Base-by-base conservation (phyloP, 2,888 invertebrate species). In the Bimastos eiseni region DNA sequence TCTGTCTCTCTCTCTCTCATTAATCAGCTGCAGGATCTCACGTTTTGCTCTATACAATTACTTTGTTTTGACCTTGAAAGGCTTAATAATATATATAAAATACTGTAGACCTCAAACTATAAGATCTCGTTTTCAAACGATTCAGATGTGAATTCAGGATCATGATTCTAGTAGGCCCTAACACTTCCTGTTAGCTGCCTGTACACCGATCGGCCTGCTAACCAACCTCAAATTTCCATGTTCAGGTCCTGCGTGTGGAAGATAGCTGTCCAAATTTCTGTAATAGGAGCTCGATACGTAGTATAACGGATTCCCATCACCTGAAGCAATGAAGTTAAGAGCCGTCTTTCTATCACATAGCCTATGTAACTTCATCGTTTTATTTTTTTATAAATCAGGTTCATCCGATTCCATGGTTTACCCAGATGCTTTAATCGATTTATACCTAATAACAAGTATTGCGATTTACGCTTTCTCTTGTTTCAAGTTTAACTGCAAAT, bases 271-370 rank as follows among this genome's bases (percentile, higher is more conserved):
- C 21, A 86, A 24, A 86, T 86, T 86, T 86, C 86, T 34, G 37
- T 86, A 86, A 86, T 36, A 37, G 36, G 86, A 86, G 36, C 86
- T 37, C 86, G 86, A 86, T 36, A 86, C 37, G 86, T 86, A 86
- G 86, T 86, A 86, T 4, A 86, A 15, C 8, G 86, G 21, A 36
- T 86, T 37, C 11, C 37, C 86, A 17, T 37, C 37, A 86, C 37
- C 86, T 86, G 33, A 84, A 84, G 37, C 86, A 37, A 36, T 13
- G 0, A 33, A 86, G 11, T 86, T 34, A 86, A 86, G 36, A 86
- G 49, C 49, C 49, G 19, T 49, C 49, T 19, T 21, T 24, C 49
- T n/a, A n/a, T n/a, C n/a, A n/a, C n/a, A n/a, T n/a, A n/a, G n/a
- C 13, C 41, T 41, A 17, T 41, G 41, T n/a, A 41, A 41, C 17